Base-by-base conservation (phyloP, 1,140 invertebrate genomes). In the Mercenaria mercenaria region DNA sequence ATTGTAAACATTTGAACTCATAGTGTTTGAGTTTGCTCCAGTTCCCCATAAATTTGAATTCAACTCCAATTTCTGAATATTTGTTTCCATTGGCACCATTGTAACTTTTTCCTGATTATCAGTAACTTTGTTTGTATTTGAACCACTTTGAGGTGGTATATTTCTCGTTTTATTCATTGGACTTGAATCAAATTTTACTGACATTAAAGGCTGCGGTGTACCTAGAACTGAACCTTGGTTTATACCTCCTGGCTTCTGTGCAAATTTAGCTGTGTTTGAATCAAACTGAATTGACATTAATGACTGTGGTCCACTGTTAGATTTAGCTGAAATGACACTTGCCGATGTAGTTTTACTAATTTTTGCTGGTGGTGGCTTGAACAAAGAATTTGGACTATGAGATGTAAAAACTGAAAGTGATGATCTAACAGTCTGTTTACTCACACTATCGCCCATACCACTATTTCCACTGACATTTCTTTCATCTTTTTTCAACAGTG, bases 271-370 rank as follows among this genome's bases (percentile, higher is more conserved):
- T 64, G 23, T 26, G 26, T 59, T 67, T 13, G 43, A 52, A 50
- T 79, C 76, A 79, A 79, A 79, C 47, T 56, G 1, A 34, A 79
- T 23, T 20, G 76, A 79, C 76, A 79, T 52, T 34, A 79, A 56
- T 1, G 76, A n/a, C 18, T 32, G 43, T 23, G 47, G 47, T 15
- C 50, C 76, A 56, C 50, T 79, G 3, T 52, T 32, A 43, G 4
- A 41, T 32, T 26, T 23, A 52, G 0, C 18, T 23, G 20, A 32
- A 47, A 26, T 29, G 18, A 13, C 6, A 56, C 0, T 56, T 1
- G 18, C n/a, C 32, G 26, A 0, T n/a, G 50, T 23, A 82, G 23
- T 11, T 32, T 23, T n/a, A n/a, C 67, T 32, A 50, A 34, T 50
- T 34, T 29, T 52, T 34, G 47, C 41, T 37, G 23, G 0, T 56